These are phyloP conservation scores for Paralinhomoeus sp. DNA, from an alignment of 2,888 invertebrate species.

Conservation along the genomic window DNA sequence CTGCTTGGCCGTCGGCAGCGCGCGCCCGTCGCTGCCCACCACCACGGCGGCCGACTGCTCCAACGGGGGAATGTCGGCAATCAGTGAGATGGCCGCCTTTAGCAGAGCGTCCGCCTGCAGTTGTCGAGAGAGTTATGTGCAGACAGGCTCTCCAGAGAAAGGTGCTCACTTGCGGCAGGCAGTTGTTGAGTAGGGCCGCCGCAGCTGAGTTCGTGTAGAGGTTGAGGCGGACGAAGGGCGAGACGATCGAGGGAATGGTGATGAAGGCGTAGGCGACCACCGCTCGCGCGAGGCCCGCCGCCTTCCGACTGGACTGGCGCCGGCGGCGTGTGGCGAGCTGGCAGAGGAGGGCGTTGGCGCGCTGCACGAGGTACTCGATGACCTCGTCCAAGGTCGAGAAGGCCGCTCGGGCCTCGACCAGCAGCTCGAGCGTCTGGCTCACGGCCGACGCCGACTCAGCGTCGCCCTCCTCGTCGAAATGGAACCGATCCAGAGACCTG, in stretches of 20 bases:
- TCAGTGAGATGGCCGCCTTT: slow-evolving; percentile 56
- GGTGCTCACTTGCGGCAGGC: slow-evolving; percentile 28
- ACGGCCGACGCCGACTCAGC: too few relatives aligned
- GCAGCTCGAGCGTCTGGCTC: slow-evolving; percentile 73
- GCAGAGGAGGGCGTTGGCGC: slow-evolving; percentile 54
- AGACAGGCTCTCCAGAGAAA: slow-evolving; percentile 24
- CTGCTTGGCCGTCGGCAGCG: neutral
- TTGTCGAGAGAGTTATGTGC: slow-evolving; percentile 8
- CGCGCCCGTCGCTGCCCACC: too few relatives aligned
- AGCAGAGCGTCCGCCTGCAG: slow-evolving; percentile 66
- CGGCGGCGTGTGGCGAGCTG: slow-evolving; percentile 32
- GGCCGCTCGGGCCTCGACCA: slow-evolving; percentile 65
- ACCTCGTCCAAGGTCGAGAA: slow-evolving; percentile 75
- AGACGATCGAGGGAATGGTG: slow-evolving; percentile 75
- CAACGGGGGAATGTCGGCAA: slow-evolving; percentile 50
- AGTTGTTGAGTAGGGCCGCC: slow-evolving; percentile 28
- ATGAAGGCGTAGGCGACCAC: slow-evolving; percentile 87
- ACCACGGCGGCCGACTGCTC: slow-evolving; percentile 23
- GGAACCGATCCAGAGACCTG: slow-evolving; percentile 34
- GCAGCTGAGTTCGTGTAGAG: slow-evolving; percentile 51
- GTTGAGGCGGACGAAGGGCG: slow-evolving; percentile 51
- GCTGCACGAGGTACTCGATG: slow-evolving; percentile 37
- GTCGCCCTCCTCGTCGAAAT: too few relatives aligned
- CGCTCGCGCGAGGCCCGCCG: slow-evolving; percentile 65
- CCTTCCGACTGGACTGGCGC: slow-evolving; percentile 13